Base-by-base conservation (phyloP, 2,797 vertebrate genomes). In the Tinamus major region DNA sequence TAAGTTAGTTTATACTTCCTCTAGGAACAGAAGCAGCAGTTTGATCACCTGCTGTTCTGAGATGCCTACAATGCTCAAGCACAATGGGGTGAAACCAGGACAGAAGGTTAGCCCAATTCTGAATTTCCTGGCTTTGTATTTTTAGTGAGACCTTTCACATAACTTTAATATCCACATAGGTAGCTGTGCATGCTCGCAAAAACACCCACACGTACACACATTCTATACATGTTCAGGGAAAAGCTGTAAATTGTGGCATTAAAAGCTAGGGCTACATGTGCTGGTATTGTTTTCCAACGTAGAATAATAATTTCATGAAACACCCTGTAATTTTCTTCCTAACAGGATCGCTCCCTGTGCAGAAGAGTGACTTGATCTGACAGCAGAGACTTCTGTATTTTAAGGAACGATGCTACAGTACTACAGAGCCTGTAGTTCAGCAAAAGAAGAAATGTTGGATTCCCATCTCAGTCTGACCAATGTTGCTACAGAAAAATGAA, bases 71-170 rank as follows among this genome's bases (percentile, higher is more conserved):
- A 65, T 53, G 69, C 62, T 77, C 33, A 51, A 94, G 84, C 53
- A 93, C 93, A 83, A 96, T 91, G 86, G 93, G 92, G 92, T 83
- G 84, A 92, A 92, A 91, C 62, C 88, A 93, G 92, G 71, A 89
- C 85, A 95, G 62, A 93, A 88, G 61, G 63, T 79, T 82, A 89
- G 85, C 71, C 84, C 78, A 82, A 65, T 80, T 74, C 56, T 61
- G 61, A 20, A 83, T 93, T 95, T 96, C 96, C 93, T 94, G 95
- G 91, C 94, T 96, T 96, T 96, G 94, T 94, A 85, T 77, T 93
- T 85, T 93, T 53, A 72, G 61, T 83, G 74, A 35, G 78, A 87
- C 65, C 56, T 90, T 96, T 91, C 93, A 89, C 64, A 74, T 88
- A 11, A 77, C 74, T 92, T 90, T 89, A 70, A 76, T 79, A 79